Evolutionary conservation across 2,113 vertebrate genomes (phyloP).

Genomic region (Raphicerus campestris): DNA sequence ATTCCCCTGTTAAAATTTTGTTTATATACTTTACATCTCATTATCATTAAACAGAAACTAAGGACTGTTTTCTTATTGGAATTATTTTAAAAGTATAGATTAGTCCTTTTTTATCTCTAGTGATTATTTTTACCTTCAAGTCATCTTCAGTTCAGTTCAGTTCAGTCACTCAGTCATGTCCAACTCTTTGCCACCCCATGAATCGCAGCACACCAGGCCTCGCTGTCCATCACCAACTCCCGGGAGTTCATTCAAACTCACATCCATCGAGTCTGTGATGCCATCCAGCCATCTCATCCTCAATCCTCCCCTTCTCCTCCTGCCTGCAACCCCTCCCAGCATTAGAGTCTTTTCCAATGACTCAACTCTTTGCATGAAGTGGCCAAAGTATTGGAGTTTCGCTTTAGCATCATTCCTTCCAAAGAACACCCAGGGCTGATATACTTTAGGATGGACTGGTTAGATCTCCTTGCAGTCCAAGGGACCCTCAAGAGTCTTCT

Average conservation of each 20-base stretch:
- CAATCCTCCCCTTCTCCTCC: fast-evolving
- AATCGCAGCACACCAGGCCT: fast-evolving
- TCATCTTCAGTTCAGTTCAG: neutral
- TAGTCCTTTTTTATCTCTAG: neutral
- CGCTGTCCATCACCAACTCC: too few species aligned
- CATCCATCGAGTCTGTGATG: fast-evolving
- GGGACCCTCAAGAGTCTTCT: too few species aligned
- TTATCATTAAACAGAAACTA: neutral
- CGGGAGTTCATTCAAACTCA: fast-evolving
- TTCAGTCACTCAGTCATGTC: too few species aligned
- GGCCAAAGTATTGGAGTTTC: too few species aligned
- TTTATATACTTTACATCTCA: neutral
- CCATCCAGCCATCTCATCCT: too few species aligned
- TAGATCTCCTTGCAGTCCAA: too few species aligned
- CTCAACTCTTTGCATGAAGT: too few species aligned
- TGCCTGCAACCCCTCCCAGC: too few species aligned
- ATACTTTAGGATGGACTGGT: too few species aligned
- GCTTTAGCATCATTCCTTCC: too few species aligned
- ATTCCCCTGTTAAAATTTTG: neutral
- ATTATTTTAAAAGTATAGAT: neutral
- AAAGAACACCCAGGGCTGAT: too few species aligned
- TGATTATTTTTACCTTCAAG: neutral
- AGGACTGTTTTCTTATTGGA: neutral
- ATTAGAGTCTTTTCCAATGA: too few species aligned
- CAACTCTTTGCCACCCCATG: fast-evolving